phyloP scores from a whole-genome alignment of 30 jellyfish, hydroid and myxozoan species.

The Sanderia malayensis region DNA sequence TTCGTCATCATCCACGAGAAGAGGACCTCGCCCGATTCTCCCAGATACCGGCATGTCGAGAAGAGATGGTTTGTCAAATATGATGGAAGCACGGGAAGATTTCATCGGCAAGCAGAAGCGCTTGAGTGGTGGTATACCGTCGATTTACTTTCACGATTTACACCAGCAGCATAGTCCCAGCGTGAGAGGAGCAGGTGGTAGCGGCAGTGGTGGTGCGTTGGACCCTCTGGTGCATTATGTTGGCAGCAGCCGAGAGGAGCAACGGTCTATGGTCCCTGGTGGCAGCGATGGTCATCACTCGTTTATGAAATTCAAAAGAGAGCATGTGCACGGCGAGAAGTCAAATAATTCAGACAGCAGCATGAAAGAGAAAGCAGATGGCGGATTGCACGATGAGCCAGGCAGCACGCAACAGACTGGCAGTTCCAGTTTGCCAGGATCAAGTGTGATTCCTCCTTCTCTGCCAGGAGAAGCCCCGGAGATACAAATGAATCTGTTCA shows the following conservation, averaged over 20 bases:
- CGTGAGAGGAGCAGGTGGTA: background rate
- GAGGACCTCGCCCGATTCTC: constrained; percentile 13
- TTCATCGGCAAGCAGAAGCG: constrained; percentile 34
- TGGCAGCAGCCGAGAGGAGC: constrained; percentile 22
- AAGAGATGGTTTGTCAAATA: constrained; percentile 3
- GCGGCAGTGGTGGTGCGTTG: background rate
- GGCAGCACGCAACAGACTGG: background rate
- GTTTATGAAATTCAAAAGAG: background rate
- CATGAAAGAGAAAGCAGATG: background rate
- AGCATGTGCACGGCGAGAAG: background rate
- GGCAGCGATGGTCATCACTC: background rate
- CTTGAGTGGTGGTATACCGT: constrained; percentile 13
- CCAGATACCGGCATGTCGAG: constrained; percentile 20
- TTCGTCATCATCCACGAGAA: no score
- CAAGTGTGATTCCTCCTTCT: background rate
- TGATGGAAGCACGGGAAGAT: constrained; percentile 35
- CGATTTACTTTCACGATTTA: constrained; percentile 29
- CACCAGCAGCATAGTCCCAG: constrained; percentile 28
- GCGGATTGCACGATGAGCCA: background rate
- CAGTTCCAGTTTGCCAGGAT: background rate
- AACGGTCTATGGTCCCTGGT: background rate
- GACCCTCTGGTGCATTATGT: constrained; percentile 9
- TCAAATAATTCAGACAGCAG: constrained; percentile 1
- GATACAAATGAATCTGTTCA: constrained; percentile 43
- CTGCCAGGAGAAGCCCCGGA: background rate